phyloP scores from a whole-genome alignment of 1,140 invertebrate genomes.

The Meloidogyne hapla region DNA sequence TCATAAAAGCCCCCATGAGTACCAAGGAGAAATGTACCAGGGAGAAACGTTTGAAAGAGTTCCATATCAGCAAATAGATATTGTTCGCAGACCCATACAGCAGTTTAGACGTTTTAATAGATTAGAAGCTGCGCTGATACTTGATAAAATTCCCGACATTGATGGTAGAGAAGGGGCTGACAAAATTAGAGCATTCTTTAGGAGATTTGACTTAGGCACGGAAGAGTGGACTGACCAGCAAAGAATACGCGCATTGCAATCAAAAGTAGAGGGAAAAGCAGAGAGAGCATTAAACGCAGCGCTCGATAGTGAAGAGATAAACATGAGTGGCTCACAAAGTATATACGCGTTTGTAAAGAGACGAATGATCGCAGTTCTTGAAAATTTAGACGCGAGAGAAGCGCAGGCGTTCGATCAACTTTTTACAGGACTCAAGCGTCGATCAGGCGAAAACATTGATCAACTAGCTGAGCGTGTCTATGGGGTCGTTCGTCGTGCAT shows the following conservation, averaged over 20 bases:
- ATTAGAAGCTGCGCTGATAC: slow-evolving; percentile 1
- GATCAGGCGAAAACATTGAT: neutral
- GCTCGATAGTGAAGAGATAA: neutral
- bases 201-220: slow-evolving; percentile 9
- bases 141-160: slow-evolving; percentile 11
- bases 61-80: no score
- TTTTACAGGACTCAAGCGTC: neutral
- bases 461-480: slow-evolving; percentile 5
- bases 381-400: neutral
- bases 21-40: no score
- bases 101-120: neutral
- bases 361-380: neutral
- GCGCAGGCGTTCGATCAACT: slow-evolving; percentile 4
- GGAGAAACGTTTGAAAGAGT: no score
- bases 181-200: neutral
- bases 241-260: neutral
- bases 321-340: no score
- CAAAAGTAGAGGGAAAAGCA: slow-evolving; percentile 5
- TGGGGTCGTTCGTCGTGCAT: neutral
- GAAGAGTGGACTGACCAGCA: slow-evolving; percentile 1
- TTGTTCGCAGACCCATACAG: no score
- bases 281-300: slow-evolving; percentile 9
- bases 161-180: slow-evolving; percentile 7
- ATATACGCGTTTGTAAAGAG: neutral
- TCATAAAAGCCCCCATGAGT: no score